A percentile compares a stretch with the other conserved stretches of the same genome.
Conservation (phyloP, 1,140 invertebrate species). For the Yoshiicerus persimilis region DNA sequence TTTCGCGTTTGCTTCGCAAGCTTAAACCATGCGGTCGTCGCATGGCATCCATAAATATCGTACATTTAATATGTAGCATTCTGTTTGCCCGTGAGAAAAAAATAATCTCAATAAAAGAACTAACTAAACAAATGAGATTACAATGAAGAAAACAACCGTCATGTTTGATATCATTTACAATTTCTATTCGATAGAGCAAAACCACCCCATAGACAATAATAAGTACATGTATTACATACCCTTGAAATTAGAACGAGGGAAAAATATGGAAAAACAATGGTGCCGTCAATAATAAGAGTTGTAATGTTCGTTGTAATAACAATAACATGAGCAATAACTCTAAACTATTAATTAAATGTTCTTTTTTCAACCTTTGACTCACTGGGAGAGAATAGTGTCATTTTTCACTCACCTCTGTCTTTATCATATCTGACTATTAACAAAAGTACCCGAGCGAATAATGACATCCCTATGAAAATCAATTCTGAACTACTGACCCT, state of each 20-base stretch:
- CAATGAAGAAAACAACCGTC: neutral
- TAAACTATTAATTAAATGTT: slow-evolving; percentile 10
- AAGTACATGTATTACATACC: neutral
- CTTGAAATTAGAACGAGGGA: slow-evolving; percentile 19
- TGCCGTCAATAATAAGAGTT: slow-evolving; percentile 3
- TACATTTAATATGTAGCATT: neutral
- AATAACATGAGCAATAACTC: neutral
- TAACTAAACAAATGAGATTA: neutral
- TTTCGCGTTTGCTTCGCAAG: neutral
- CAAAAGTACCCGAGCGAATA: too few species aligned
- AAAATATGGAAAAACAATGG: slow-evolving; percentile 18
- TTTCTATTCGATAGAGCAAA: neutral
- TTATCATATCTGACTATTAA: neutral
- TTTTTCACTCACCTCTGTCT: neutral
- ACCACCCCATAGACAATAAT: neutral
- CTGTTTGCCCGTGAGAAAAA: neutral
- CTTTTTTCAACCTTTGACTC: slow-evolving; percentile 4
- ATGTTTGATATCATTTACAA: neutral
- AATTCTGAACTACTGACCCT: too few species aligned
- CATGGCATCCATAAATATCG: neutral
- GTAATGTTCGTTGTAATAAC: neutral
- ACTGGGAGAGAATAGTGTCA: neutral
- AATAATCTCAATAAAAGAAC: neutral
- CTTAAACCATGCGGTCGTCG: neutral
- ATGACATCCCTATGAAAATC: too few species aligned